Base-by-base conservation (phyloP, 1,140 invertebrate species). In the Procambarus virginalis region DNA sequence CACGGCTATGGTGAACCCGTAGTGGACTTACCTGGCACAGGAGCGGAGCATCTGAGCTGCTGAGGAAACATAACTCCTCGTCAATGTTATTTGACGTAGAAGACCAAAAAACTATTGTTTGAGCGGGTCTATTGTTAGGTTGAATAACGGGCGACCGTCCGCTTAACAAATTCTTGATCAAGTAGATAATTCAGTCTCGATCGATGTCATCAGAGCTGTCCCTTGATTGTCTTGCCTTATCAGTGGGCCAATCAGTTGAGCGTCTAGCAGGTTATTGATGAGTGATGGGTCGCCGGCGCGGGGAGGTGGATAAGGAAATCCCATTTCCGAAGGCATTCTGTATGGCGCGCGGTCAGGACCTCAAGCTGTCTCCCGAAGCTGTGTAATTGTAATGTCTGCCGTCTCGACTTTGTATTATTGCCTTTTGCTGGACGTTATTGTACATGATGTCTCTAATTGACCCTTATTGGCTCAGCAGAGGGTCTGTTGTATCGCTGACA, bases 221-320 rank as follows among this genome's bases (percentile, higher is more conserved):
- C 79, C 49, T 55, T 81, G 79, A 81, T 81, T 81, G 79, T 81
- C 79, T 81, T 81, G 51, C 14, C 79, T 55, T 81, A 81, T 81
- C 79, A 81, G 4, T 12, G 14, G 51, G 45, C 51, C 79, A 81
- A 81, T 81, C 79, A 81, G 51, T n/a, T 14, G 79, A 81, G 77
- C 22, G 79, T 73, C 51, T 55, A 22, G 51, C 20, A 34, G 51
- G 79, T 49, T 81, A 81, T 81, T 81, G 79, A 81, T 81, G 34
- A 81, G 51, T 60, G 60, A 60, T 58, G 51, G 79, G 0, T 34
- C 22, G 68, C 34, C 68, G n/a, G n/a, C n/a, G 12, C 8, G 68
- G n/a, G n/a, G 22, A 8, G 68, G n/a, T 12, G 51, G 79, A 81
- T 80, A 80, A 81, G 79, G 55, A 60, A 81, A n/a, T 22, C 22